Conservation (phyloP, 2,888 invertebrate genomes). For the Melangyna quadrimaculata region DNA sequence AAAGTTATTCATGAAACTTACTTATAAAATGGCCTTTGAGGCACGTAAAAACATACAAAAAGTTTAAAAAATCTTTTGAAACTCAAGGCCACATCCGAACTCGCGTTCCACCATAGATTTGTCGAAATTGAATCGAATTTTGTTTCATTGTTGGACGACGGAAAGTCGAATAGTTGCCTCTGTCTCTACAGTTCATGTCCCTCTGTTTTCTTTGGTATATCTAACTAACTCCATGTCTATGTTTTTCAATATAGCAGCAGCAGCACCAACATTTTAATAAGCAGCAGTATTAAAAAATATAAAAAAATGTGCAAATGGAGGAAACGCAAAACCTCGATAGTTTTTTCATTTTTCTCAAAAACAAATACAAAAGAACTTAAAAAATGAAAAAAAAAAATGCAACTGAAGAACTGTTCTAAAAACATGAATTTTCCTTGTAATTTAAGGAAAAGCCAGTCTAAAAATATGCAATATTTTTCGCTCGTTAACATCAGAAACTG, state of each 20-base stretch:
- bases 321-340: conserved; percentile 58
- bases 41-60: not conserved
- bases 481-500: conserved; percentile 53
- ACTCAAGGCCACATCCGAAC: conserved; percentile 43
- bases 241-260: conserved; percentile 51
- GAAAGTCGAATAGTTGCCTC: conserved; percentile 17
- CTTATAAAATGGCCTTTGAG: conserved; percentile 12
- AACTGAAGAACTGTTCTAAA: conserved; percentile 47
- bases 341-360: conserved; percentile 59
- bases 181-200: not conserved
- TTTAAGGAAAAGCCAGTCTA: conserved; percentile 41
- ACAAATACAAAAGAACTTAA: conserved; percentile 63
- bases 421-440: conserved; percentile 51
- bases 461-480: conserved; percentile 55
- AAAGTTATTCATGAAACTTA: conserved; percentile 35
- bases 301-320: conserved; percentile 68
- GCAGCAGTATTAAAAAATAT: conserved; percentile 57
- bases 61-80: not conserved
- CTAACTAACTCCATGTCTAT: conserved; percentile 17
- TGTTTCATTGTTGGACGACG: conserved; percentile 37
- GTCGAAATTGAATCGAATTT: conserved; percentile 23
- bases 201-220: conserved; percentile 26
- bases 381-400: conserved; percentile 57
- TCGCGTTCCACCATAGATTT: not conserved
- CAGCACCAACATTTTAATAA: conserved; percentile 48